These are phyloP conservation scores for Montipora capitata DNA, from an alignment of 92 coral and sea anemone genomes.

Conservation along the genomic window DNA sequence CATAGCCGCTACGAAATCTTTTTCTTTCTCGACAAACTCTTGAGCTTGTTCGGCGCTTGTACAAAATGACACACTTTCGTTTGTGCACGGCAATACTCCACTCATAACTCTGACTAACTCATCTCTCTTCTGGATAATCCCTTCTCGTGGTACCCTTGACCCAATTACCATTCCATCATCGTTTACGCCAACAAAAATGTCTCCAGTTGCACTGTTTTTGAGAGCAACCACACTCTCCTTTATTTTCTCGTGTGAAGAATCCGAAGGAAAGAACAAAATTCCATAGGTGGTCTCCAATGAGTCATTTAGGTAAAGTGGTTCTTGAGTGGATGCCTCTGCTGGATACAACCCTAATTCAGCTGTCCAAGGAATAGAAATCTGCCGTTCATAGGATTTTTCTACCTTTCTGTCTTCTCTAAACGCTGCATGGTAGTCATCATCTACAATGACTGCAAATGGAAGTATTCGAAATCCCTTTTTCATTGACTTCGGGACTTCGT, in stretches of 20 bases:
- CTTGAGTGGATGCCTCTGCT: conserved; percentile 59
- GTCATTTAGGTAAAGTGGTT: conserved; percentile 62
- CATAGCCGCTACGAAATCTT: conserved; percentile 80
- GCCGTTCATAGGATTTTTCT: conserved; percentile 58
- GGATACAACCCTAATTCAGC: conserved; percentile 60
- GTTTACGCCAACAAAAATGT: conserved; percentile 76
- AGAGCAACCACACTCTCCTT: conserved; percentile 77
- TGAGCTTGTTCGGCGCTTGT: conserved; percentile 52
- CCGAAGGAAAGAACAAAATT: conserved; percentile 58
- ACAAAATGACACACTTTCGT: conserved; percentile 67
- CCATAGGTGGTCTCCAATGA: conserved; percentile 45
- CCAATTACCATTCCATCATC: conserved; percentile 65
- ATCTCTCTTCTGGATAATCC: conserved; percentile 71
- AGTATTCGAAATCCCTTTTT: conserved; percentile 48
- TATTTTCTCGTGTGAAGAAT: conserved; percentile 25
- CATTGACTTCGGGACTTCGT: conserved; percentile 29
- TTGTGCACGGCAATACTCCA: conserved; percentile 70
- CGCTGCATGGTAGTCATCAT: conserved; percentile 76
- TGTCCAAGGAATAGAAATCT: conserved; percentile 78
- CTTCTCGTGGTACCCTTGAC: conserved; percentile 22
- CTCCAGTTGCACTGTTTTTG: conserved; percentile 79
- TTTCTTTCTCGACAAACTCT: conserved; percentile 46
- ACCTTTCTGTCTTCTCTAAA: conserved; percentile 58
- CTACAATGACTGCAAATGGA: conserved; percentile 76
- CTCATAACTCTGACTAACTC: conserved; percentile 60